Evolutionary conservation across 1,140 invertebrate genomes (phyloP).

Genomic region (Eriocheir sinensis): DNA sequence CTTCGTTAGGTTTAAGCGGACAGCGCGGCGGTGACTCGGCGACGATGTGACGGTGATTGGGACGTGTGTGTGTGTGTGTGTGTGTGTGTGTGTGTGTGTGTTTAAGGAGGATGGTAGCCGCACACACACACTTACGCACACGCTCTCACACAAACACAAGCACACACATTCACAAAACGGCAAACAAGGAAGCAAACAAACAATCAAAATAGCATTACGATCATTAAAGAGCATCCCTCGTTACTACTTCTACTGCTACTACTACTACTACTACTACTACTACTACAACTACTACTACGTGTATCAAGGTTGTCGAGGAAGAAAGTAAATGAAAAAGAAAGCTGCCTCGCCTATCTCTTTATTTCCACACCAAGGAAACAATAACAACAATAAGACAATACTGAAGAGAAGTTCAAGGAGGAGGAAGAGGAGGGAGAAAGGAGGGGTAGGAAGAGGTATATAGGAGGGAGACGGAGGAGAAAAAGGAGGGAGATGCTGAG

Average conservation of each 20-base stretch:
- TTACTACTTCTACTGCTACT: no score
- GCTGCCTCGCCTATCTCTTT: background rate
- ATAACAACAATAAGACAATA: background rate
- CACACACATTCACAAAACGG: no score
- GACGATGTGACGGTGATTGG: slow-evolving; percentile 67
- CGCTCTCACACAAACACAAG: no score
- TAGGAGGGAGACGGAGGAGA: background rate
- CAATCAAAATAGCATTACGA: no score
- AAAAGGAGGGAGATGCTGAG: no score
- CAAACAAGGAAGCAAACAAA: no score
- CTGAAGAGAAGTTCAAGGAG: background rate
- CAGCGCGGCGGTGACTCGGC: slow-evolving; percentile 65
- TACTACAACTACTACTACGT: no score
- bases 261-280: no score
- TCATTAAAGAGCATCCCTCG: no score
- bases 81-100: background rate
- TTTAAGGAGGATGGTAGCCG: background rate
- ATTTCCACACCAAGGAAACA: background rate
- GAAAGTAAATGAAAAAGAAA: background rate
- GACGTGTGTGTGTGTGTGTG: slow-evolving; percentile 23
- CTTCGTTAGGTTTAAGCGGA: slow-evolving; percentile 75
- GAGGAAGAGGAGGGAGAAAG: background rate
- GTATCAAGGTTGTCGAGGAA: no score
- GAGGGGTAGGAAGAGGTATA: background rate
- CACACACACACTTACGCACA: no score